A percentile compares a stretch with the other conserved stretches of the same genome.
These are phyloP conservation scores for Diloba caeruleocephala DNA, from an alignment of 2,888 invertebrate species.

Conservation along the genomic window DNA sequence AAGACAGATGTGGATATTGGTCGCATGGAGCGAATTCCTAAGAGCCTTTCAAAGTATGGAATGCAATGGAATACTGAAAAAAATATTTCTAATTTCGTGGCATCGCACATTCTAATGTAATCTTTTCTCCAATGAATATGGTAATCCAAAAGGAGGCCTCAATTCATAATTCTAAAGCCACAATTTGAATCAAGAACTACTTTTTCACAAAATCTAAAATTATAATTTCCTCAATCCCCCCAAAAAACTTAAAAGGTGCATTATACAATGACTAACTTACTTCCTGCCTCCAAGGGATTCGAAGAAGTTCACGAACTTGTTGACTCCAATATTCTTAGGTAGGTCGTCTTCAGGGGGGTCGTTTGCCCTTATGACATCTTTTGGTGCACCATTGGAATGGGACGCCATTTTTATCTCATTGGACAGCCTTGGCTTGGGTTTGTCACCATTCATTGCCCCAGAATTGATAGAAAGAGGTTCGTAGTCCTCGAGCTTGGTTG, in stretches of 20 bases:
- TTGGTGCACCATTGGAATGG: constrained; percentile 71
- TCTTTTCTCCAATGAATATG: too few species aligned
- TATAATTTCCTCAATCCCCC: neutral
- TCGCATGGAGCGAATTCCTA: too few species aligned
- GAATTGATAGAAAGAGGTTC: neutral
- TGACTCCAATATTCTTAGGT: constrained; percentile 85
- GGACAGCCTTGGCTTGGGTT: constrained; percentile 70
- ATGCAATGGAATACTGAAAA: too few species aligned
- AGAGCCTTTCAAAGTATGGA: too few species aligned
- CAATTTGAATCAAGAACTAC: neutral
- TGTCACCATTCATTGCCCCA: constrained; percentile 21
- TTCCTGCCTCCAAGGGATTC: constrained; percentile 85
- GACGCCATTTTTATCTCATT: constrained; percentile 84
- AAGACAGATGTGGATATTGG: too few species aligned
- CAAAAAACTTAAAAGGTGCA: constrained; percentile 4
- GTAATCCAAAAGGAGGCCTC: neutral
- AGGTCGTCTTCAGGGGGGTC: constrained; percentile 85
- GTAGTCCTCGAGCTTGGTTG: constrained; percentile 29
- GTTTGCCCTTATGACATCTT: constrained; percentile 83
- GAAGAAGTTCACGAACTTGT: constrained; percentile 86
- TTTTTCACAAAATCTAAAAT: neutral
- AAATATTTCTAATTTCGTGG: too few species aligned
- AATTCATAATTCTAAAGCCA: neutral
- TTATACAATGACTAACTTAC: constrained; percentile 55
- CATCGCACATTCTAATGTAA: too few species aligned